These are phyloP conservation scores for Ceratoteleas bidentatus DNA, from an alignment of 1,140 invertebrate species.

Conservation along the genomic window DNA sequence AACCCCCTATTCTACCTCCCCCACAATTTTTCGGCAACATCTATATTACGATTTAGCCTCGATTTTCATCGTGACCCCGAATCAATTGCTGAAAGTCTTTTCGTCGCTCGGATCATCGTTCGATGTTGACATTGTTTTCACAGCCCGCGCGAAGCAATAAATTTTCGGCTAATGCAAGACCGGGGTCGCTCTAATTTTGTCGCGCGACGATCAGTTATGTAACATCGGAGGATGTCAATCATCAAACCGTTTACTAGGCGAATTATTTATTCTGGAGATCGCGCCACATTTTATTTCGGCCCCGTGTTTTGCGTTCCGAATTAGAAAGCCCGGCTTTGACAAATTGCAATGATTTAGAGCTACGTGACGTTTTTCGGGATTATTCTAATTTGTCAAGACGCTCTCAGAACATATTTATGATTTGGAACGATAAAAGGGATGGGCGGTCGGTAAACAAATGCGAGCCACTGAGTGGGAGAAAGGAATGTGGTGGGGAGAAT, in stretches of 20 bases:
- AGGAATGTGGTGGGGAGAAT: too few species aligned
- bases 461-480: too few species aligned
- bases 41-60: too few species aligned
- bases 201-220: background rate
- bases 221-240: background rate
- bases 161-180: too few species aligned
- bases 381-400: conserved; percentile 30
- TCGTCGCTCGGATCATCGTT: too few species aligned
- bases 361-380: conserved; percentile 36
- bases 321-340: conserved; percentile 15
- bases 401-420: conserved; percentile 9
- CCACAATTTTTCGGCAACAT: too few species aligned
- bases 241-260: conserved; percentile 18
- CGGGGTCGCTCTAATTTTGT: too few species aligned
- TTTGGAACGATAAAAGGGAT: background rate
- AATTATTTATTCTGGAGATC: conserved; percentile 1
- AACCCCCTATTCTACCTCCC: background rate
- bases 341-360: conserved; percentile 38
- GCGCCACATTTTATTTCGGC: conserved; percentile 9
- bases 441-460: background rate
- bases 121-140: too few species aligned
- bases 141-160: background rate
- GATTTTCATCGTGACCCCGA: too few species aligned
- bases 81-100: too few species aligned
- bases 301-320: conserved; percentile 21